These are phyloP conservation scores for Pachyramphus minor DNA, from an alignment of 2,113 vertebrate genomes.

Conservation along the genomic window DNA sequence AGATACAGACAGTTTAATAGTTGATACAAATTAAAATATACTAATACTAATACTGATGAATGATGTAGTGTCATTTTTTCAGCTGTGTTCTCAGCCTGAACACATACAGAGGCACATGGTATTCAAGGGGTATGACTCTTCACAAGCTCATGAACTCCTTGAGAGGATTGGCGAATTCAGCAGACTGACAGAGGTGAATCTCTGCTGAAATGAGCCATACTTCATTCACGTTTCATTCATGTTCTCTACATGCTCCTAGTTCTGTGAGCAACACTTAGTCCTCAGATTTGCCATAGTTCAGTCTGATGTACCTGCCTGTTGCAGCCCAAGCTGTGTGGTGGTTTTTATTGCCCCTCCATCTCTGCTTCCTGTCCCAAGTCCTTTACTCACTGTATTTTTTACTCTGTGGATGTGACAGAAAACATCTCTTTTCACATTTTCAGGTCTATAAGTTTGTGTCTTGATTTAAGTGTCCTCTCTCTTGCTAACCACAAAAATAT, in stretches of 20 bases:
- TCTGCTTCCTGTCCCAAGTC: not conserved
- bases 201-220: not conserved
- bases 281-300: not conserved
- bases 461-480: not conserved
- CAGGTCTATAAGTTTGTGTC: not conserved
- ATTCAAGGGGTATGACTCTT: not conserved
- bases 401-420: not conserved
- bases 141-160: not conserved
- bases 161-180: not conserved
- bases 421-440: not conserved
- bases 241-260: not conserved
- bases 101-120: not conserved
- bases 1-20: not conserved
- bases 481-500: not conserved
- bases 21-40: not conserved
- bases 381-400: not conserved
- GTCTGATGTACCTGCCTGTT: not conserved
- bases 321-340: not conserved
- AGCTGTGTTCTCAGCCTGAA: not conserved
- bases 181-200: not conserved
- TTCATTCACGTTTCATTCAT: not conserved
- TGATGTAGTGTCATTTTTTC: not conserved
- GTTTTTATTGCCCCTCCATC: not conserved
- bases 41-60: not conserved
- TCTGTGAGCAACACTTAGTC: not conserved